phyloP scores from a whole-genome alignment of 1,140 invertebrate genomes.

The Sycophaga agraensis region DNA sequence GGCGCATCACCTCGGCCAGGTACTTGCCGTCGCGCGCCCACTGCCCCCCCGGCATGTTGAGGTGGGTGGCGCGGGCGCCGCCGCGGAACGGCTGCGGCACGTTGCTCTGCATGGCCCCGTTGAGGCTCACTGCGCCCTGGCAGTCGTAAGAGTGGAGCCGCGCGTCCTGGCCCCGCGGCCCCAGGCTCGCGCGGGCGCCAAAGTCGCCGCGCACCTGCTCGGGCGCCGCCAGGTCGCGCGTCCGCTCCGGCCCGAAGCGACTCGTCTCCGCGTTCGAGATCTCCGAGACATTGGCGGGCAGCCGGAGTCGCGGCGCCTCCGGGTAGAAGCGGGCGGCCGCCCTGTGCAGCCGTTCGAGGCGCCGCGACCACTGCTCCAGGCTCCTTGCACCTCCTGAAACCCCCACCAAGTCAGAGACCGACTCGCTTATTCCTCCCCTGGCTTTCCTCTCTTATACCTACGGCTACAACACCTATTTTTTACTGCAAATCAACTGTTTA shows the following conservation, averaged over 20 bases:
- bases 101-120: slow-evolving; percentile 72
- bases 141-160: slow-evolving; percentile 70
- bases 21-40: slow-evolving; percentile 70
- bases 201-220: background rate
- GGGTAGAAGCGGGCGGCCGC: slow-evolving; percentile 42
- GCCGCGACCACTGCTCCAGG: background rate
- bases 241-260: slow-evolving; percentile 64
- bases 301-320: slow-evolving; percentile 43
- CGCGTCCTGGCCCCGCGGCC: slow-evolving; percentile 46
- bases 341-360: slow-evolving; percentile 31
- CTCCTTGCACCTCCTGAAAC: too few species aligned
- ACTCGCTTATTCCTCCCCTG: too few species aligned
- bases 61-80: slow-evolving; percentile 60
- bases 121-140: slow-evolving; percentile 66
- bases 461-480: too few species aligned
- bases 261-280: slow-evolving; percentile 57
- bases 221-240: slow-evolving; percentile 63
- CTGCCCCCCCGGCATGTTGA: slow-evolving; percentile 74
- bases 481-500: too few species aligned
- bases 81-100: slow-evolving; percentile 70
- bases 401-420: too few species aligned
- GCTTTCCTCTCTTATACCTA: too few species aligned
- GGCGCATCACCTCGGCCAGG: slow-evolving; percentile 66
- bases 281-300: slow-evolving; percentile 55
- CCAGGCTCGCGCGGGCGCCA: background rate